Evolutionary conservation across 2,113 vertebrate species (phyloP), one percentile per base, ranked within the genome.

Genomic region (Limnothrissa miodon): DNA sequence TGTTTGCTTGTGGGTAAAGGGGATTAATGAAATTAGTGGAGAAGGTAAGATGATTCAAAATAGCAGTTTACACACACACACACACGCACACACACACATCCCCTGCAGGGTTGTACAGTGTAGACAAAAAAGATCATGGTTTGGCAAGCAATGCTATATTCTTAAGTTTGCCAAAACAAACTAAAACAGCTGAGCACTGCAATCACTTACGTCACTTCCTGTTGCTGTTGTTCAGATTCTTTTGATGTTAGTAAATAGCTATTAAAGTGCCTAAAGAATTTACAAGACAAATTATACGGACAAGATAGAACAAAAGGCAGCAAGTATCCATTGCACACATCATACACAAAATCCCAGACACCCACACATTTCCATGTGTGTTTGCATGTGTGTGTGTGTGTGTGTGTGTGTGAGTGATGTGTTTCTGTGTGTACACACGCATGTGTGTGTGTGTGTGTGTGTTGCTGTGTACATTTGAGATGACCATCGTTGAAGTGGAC

Each of bases 281-380:
- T 83, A 87, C 48, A 80, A 74, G 78, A 53, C 74, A 81, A 33
- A 59, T 84, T 53, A 83, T 83, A 86, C n/a, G 81, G 48, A 86
- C n/a, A 81, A 66, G 79, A 15, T 0, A 74, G 33, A 74, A 74
- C 29, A 29, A 74, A 36, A 39, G 10, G 66, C 66, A 74, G 33
- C 66, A 74, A 36, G 33, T 6, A 23, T 56, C 5, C 46, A 11
- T 15, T 15, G 46, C 46, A 48, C 59, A 62, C 11, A 62, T n/a
- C 33, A 74, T 42, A 74, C 66, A 74, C 66, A 74, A 33, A 74
- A 74, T 74, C 29, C 36, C 62, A 70, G 25, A 70, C 62, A 29
- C 62, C 8, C 4, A 33, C 62, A 33, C 62, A 33, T 15, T 4
- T 70, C 25, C 29, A 36, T 74, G 29, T 36, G 33, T 74, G 29